Base-by-base conservation (phyloP, 2,113 vertebrate species). In the Eclectus roratus region DNA sequence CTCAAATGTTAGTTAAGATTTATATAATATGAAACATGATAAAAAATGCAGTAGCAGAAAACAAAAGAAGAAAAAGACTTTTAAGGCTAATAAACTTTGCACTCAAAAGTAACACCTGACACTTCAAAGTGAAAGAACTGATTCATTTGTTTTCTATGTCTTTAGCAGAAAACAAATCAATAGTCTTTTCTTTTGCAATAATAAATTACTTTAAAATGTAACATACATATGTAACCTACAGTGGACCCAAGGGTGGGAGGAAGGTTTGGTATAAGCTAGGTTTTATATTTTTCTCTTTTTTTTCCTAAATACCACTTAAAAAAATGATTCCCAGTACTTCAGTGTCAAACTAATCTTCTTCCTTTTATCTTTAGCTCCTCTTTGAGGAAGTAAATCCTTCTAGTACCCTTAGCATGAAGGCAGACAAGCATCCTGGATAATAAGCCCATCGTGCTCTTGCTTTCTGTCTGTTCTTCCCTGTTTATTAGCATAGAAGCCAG, bases 341-440 rank as follows among this genome's bases (percentile, higher is more conserved):
- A 77, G 47, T 93, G 56, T 95, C 79, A 85, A 91, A 66, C 49
- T 94, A 61, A 91, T 92, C 78, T 81, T 87, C n/a, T 25, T 85
- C 35, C 29, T 97, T 97, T 97, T 93, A 95, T 95, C 63, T 95
- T 46, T 91, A 90, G 82, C 44, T 93, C n/a, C 29, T 55, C 46
- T 97, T 94, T 94, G 94, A 97, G 86, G 60, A 66, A 82, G 17
- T 85, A 95, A 97, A 97, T 97, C 80, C 44, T 71, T 85, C 91
- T 95, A 95, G 93, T 94, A 88, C 68, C 49, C 50, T 88, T 92
- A 43, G 44, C 58, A 4, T 73, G 49, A 92, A 94, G 83, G 56
- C 55, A 87, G 58, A 81, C 66, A 87, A 93, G 27, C 56, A 90
- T 53, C 37, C 81, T 94, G 84, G 71, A 96, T 92, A 94, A 37